These are phyloP conservation scores for Sporophila hypoxantha DNA, from an alignment of 2,113 vertebrate genomes.

Conservation along the genomic window DNA sequence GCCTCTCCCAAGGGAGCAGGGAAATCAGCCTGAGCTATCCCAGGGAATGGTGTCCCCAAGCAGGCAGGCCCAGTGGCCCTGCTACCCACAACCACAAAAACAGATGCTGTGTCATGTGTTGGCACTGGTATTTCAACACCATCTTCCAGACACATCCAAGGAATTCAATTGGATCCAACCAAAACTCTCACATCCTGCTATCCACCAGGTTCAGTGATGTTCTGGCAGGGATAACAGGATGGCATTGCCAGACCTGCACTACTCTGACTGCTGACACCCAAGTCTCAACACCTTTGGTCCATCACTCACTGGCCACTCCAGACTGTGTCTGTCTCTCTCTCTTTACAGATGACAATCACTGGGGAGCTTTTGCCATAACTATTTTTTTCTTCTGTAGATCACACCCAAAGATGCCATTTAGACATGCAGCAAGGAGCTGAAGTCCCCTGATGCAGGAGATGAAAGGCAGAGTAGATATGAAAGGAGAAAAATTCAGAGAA, in stretches of 20 bases:
- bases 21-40: neutral
- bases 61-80: neutral
- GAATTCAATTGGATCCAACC: neutral
- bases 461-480: neutral
- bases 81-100: neutral
- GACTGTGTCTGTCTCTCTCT: neutral
- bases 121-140: neutral
- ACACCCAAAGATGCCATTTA: neutral
- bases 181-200: neutral
- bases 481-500: neutral
- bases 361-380: neutral
- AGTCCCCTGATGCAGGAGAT: neutral
- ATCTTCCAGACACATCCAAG: neutral
- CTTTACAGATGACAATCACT: neutral
- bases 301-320: neutral
- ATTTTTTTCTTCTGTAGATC: neutral
- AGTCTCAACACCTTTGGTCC: neutral
- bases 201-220: neutral
- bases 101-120: neutral
- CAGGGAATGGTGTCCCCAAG: neutral
- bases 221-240: neutral
- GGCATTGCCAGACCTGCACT: neutral
- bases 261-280: neutral
- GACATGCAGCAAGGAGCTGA: neutral
- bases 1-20: neutral